Base-by-base conservation (phyloP, 2,797 vertebrate species). In the Cyclopterus lumpus region DNA sequence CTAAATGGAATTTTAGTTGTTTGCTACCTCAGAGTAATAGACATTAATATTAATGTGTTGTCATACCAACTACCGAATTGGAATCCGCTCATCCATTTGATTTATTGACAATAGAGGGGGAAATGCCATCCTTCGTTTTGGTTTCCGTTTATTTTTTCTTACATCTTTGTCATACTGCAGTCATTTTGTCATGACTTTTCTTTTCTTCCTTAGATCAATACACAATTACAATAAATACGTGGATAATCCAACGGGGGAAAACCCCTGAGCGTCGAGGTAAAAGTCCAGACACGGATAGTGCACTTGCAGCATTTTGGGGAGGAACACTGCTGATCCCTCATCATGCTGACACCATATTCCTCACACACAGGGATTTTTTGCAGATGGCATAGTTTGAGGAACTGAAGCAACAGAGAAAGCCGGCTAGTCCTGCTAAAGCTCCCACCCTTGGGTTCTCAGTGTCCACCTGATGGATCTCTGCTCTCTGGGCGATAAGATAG, bases 1-100 rank as follows among this genome's bases (percentile, higher is more conserved):
- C 34, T 73, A 75, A 86, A 80, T 86, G 57, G 57, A 70, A 80
- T 84, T 76, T 34, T 66, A 26, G 34, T 75, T 75, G 67, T 48
- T 75, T 63, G 20, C 53, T 71, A 46, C 53, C 62, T 73, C 51
- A 0, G 2, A 58, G 44, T 75, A 72, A 79, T 24, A 49, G 11
- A 30, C 75, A 75, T 72, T 73, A 32, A 66, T 81, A 74, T 73
- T 81, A 16, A 73, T 81, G 76, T 71, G n/a, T 74, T 87, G 59
- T 71, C 46, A 67, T 55, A 70, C 22, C 40, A 82, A 73, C 32
- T 65, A 61, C 67, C 65, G 46, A 26, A 84, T 82, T 81, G 14
- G 54, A 69, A 73, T 70, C 49, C 51, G 51, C 16, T 73, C 58
- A 81, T 51, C 61, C n/a, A 18, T 51, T 62, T 55, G 2, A 62